These are phyloP conservation scores for Lagopus leucura DNA, from an alignment of 2,113 vertebrate species.

Conservation along the genomic window DNA sequence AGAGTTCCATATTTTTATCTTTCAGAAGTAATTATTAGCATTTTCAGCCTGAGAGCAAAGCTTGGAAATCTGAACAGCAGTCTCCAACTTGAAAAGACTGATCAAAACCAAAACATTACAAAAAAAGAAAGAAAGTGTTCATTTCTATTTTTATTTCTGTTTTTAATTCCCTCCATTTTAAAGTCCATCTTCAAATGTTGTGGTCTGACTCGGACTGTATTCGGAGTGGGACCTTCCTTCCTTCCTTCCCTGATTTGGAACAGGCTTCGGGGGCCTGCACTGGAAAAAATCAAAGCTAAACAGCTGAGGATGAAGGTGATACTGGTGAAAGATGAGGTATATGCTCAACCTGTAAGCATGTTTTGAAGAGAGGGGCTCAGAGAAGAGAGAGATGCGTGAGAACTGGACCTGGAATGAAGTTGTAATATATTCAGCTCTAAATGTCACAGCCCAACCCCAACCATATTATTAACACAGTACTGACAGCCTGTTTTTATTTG, in stretches of 20 bases:
- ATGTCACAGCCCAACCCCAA: slow-evolving; percentile 4
- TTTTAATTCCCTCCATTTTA: not conserved
- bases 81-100: slow-evolving; percentile 5
- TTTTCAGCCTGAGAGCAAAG: not conserved
- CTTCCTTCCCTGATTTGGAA: not conserved
- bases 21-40: slow-evolving; percentile 35
- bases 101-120: not conserved
- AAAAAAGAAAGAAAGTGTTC: not conserved
- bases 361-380: not conserved
- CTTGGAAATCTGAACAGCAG: not conserved
- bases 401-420: not conserved
- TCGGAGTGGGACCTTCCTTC: not conserved
- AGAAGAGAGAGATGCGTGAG: not conserved
- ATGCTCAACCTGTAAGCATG: not conserved
- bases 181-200: not conserved
- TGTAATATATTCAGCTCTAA: not conserved
- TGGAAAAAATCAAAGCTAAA: not conserved
- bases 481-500: not conserved
- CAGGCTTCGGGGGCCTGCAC: not conserved
- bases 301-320: not conserved
- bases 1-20: slow-evolving; percentile 32
- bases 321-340: not conserved
- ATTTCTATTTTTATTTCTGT: not conserved
- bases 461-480: not conserved
- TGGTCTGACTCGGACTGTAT: not conserved